These are phyloP conservation scores for Ictalurus punctatus DNA, from an alignment of 2,113 vertebrate species.

Conservation along the genomic window DNA sequence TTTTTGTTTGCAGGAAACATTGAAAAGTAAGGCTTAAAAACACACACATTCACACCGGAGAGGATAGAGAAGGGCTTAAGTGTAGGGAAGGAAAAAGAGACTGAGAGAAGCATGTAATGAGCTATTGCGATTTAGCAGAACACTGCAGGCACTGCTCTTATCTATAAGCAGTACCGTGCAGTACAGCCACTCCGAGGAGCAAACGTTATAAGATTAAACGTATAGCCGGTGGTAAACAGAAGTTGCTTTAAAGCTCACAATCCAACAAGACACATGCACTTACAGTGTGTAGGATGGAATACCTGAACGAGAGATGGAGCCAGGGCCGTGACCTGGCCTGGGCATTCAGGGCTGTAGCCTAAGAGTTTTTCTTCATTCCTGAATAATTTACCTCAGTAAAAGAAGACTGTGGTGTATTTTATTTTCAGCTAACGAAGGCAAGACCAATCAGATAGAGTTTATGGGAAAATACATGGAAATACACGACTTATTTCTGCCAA, in stretches of 20 bases:
- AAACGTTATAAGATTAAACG: neutral
- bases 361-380: no score
- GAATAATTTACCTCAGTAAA: no score
- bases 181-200: neutral
- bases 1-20: constrained; percentile 5
- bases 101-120: neutral
- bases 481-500: no score
- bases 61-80: constrained; percentile 8
- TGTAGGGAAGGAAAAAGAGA: neutral
- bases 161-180: neutral
- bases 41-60: neutral
- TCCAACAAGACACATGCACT: neutral
- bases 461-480: no score
- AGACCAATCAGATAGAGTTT: no score
- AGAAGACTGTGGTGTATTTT: no score
- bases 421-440: no score
- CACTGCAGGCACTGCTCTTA: neutral
- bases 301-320: neutral
- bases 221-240: neutral
- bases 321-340: neutral
- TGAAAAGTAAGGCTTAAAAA: neutral
- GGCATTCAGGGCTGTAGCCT: no score
- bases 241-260: neutral
- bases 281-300: neutral
- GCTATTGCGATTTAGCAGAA: neutral